Evolutionary conservation across 2,888 invertebrate genomes (phyloP), one percentile per base, ranked within the genome.

Genomic region (Isotomurus palustris): DNA sequence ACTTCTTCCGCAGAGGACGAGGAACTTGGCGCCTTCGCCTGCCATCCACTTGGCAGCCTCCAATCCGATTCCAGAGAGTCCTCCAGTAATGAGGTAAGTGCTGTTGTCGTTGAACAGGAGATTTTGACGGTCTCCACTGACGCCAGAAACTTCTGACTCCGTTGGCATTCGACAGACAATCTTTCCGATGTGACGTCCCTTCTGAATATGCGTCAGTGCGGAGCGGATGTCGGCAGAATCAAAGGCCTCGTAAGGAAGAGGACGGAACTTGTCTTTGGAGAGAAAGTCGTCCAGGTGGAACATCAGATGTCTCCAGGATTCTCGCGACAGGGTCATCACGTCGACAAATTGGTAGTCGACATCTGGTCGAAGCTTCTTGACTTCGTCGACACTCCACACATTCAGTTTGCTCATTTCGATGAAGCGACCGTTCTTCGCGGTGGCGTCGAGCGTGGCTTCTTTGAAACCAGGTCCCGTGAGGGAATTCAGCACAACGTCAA

Each of bases 71-170:
- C 59, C 59, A 12, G 53, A 53, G 29, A 58, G 25, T 6, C 59
- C 59, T 22, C 59, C 59, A 3, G 59, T 60, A 8, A 60, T 56
- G 17, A 56, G 14, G 25, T 60, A 60, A 2, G 56, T 51, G 12
- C 51, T 50, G 14, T n/a, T 14, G 1, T 12, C 25, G 29, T 56
- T 53, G n/a, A 58, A 54, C 40, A 51, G 22, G 22, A 44, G 24
- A 3, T 36, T 41, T 24, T 14, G 2, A 21, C 24, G 17, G 5
- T n/a, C 10, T 2, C 4, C n/a, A 14, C 36, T 19, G 5, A 22
- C 8, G 19, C 38, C 53, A 44, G 43, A 19, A 12, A 8, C 8
- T 19, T 14, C 36, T 10, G 3, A 12, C 21, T 10, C 2, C n/a
- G 53, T 43, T 10, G 58, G 58, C 48, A 53, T 36, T 2, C 2